Conservation (phyloP, 2,888 invertebrate genomes). For the Carabus problematicus region DNA sequence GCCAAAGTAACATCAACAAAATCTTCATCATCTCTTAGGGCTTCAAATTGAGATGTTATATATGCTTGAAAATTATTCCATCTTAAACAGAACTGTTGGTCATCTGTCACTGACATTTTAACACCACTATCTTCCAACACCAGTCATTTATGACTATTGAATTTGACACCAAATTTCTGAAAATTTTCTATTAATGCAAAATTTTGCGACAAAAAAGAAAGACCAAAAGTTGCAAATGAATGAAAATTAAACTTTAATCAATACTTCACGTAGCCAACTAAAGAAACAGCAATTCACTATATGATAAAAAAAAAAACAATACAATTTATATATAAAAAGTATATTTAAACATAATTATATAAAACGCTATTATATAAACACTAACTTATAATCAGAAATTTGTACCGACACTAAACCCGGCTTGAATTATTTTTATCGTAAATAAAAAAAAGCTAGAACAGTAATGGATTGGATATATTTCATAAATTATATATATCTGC, state of each 20-base stretch:
- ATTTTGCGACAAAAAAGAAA: slow-evolving; percentile 38
- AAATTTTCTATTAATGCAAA: slow-evolving; percentile 21
- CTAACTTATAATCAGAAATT: no score
- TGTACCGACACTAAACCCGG: no score
- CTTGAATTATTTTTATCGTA: no score
- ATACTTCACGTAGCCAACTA: slow-evolving; percentile 33
- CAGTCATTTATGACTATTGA: slow-evolving; percentile 34
- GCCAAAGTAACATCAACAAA: slow-evolving; percentile 89
- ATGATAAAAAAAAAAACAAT: no score
- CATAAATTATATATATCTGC: no score
- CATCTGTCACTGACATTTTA: slow-evolving; percentile 63
- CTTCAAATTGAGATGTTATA: slow-evolving; percentile 86
- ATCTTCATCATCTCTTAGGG: slow-evolving; percentile 83
- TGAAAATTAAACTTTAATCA: slow-evolving; percentile 42
- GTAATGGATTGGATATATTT: no score
- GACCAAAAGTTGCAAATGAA: slow-evolving; percentile 39
- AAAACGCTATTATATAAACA: no score
- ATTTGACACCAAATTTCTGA: slow-evolving; percentile 12
- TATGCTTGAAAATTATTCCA: slow-evolving; percentile 91
- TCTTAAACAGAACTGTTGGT: slow-evolving; percentile 88
- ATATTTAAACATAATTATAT: no score
- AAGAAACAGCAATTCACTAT: slow-evolving; percentile 15
- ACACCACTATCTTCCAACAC: slow-evolving; percentile 38
- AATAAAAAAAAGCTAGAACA: no score
- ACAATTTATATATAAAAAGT: no score